Evolutionary conservation across 2,888 invertebrate species (phyloP).

Genomic region (Drosophila koepferae): DNA sequence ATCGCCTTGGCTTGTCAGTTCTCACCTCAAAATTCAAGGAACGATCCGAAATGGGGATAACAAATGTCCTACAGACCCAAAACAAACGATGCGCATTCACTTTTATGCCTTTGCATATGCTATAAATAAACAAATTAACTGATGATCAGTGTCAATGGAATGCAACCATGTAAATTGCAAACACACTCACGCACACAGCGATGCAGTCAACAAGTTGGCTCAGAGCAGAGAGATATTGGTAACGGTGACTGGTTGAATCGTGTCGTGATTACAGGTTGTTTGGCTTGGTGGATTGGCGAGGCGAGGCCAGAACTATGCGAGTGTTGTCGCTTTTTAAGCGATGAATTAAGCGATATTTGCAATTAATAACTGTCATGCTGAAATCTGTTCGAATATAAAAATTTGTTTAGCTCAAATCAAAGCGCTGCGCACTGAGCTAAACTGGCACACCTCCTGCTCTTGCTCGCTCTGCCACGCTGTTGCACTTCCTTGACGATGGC

Average conservation of each 20-base stretch:
- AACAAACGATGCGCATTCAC: conserved; percentile 83
- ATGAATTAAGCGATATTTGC: conserved; percentile 84
- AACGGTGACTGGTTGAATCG: conserved; percentile 55
- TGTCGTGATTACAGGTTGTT: conserved; percentile 82
- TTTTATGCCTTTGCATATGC: conserved; percentile 68
- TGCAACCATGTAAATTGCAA: conserved; percentile 82
- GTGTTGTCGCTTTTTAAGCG: conserved; percentile 82
- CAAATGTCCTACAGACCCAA: conserved; percentile 82
- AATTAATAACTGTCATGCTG: conserved; percentile 84
- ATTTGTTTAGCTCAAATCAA: conserved; percentile 80
- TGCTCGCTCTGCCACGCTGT: not conserved
- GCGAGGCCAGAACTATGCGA: conserved; percentile 66
- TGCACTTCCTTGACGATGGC: conserved; percentile 60
- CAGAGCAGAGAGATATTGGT: conserved; percentile 42
- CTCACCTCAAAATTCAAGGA: conserved; percentile 26
- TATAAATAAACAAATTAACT: conserved; percentile 82
- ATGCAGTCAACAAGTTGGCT: conserved; percentile 28
- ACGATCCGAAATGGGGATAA: conserved; percentile 68
- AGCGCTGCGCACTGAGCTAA: conserved; percentile 38
- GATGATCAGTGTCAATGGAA: conserved; percentile 84
- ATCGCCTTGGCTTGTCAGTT: conserved; percentile 48
- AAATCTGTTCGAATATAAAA: conserved; percentile 79
- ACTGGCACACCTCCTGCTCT: conserved; percentile 11
- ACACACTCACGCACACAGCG: conserved; percentile 16
- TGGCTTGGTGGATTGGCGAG: conserved; percentile 53